A percentile compares a stretch with the other conserved stretches of the same genome.
Evolutionary conservation across 2,888 invertebrate species (phyloP).

Genomic region (Drosophila paramelanica): DNA sequence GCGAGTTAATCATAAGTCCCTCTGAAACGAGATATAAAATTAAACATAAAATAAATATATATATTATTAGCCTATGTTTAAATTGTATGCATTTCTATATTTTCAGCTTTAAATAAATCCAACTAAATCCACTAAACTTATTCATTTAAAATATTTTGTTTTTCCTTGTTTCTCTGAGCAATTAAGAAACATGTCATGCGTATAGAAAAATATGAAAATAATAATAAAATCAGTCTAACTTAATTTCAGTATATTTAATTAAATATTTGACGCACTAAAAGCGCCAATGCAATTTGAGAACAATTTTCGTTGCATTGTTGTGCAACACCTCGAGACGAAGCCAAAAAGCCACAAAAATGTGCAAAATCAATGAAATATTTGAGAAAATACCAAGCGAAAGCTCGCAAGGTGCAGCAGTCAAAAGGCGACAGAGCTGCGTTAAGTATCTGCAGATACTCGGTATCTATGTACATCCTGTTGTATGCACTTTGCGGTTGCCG

Average conservation of each 20-base stretch:
- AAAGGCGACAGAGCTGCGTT: conserved; percentile 33
- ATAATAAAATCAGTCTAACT: conserved; percentile 3
- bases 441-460: conserved; percentile 43
- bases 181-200: neutral
- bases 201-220: too few relatives aligned
- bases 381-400: conserved; percentile 38
- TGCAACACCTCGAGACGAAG: conserved; percentile 43
- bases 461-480: conserved; percentile 22
- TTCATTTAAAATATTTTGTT: neutral
- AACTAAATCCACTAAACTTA: neutral
- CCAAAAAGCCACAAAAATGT: conserved; percentile 48
- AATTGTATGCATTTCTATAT: neutral
- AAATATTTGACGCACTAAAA: conserved; percentile 16
- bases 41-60: too few relatives aligned
- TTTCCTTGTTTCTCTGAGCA: neutral
- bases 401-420: conserved; percentile 9
- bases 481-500: conserved; percentile 53
- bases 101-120: neutral
- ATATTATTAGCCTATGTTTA: neutral
- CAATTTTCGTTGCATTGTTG: conserved; percentile 25
- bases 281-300: conserved; percentile 17
- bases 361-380: conserved; percentile 54
- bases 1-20: conserved; percentile 63
- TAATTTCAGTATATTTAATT: conserved; percentile 24
- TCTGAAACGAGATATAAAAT: too few relatives aligned